Conservation (phyloP, 2,797 vertebrate genomes). For the Leuciscus waleckii region DNA sequence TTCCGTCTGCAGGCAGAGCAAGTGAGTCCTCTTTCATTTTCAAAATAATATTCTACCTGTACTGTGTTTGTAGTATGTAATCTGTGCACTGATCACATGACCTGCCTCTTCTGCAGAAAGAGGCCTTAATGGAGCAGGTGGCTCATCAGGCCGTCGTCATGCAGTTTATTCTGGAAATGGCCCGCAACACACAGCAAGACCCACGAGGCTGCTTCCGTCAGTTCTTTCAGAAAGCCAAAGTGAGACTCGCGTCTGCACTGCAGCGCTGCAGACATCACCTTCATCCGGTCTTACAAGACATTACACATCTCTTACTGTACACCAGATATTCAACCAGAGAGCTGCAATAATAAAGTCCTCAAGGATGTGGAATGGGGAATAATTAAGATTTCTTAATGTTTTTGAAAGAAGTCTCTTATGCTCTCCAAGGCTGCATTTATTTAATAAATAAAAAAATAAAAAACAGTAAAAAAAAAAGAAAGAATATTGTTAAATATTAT, state of each 20-base stretch:
- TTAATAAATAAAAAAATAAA: neutral
- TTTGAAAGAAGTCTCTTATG: neutral
- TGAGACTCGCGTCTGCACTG: conserved; percentile 70
- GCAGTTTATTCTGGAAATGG: conserved; percentile 99
- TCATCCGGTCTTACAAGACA: neutral
- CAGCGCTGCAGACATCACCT: neutral
- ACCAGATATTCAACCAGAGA: neutral
- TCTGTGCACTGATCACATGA: no score
- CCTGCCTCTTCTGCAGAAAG: conserved; percentile 81
- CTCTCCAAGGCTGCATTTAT: no score
- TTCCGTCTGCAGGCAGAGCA: conserved; percentile 93
- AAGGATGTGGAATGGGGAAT: neutral
- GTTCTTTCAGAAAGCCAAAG: conserved; percentile 99
- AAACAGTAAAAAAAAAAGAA: no score
- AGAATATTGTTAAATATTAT: no score
- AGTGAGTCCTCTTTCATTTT: conserved; percentile 72
- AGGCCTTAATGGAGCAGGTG: conserved; percentile 96
- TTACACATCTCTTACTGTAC: neutral
- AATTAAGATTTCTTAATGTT: neutral
- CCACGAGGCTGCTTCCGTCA: conserved; percentile 95
- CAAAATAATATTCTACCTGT: neutral
- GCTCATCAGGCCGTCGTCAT: conserved; percentile 97
- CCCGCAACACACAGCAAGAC: conserved; percentile 89
- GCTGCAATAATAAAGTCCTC: neutral
- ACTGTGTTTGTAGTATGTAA: neutral